Percentiles rank a stretch among this genome's conserved stretches.
Evolutionary conservation across 2,113 vertebrate genomes (phyloP).

Genomic region (Strix uralensis): DNA sequence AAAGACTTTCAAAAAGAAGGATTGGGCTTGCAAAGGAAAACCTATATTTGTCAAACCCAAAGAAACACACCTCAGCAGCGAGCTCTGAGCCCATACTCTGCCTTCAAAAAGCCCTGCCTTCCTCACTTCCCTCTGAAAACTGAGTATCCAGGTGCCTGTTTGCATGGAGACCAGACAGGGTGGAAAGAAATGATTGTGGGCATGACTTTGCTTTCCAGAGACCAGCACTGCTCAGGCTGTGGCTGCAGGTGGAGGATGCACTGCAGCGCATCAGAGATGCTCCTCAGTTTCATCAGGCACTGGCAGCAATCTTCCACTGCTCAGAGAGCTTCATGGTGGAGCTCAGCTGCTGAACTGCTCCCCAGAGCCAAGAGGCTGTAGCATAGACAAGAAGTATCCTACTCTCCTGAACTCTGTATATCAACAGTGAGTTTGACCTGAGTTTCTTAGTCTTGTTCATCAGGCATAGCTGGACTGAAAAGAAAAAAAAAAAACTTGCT

Average conservation of each 20-base stretch:
- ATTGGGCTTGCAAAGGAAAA: neutral
- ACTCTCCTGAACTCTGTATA: neutral
- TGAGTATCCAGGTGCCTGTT: neutral
- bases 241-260: neutral
- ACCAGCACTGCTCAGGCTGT: neutral
- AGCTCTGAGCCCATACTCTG: neutral
- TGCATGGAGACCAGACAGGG: neutral
- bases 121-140: neutral
- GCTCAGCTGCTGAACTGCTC: neutral
- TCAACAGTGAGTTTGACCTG: neutral
- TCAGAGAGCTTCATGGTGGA: neutral
- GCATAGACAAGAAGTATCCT: neutral
- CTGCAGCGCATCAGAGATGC: neutral
- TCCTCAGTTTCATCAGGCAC: neutral
- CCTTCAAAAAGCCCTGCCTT: fast-evolving
- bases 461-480: neutral
- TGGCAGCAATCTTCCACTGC: fast-evolving
- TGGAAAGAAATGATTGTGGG: neutral
- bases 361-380: neutral
- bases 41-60: constrained; percentile 24
- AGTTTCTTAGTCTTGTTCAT: neutral
- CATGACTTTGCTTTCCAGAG: neutral
- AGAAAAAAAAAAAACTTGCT: neutral
- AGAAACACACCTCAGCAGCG: neutral
- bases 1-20: constrained; percentile 23